A percentile compares a stretch with the other conserved stretches of the same genome.
These are phyloP conservation scores for Goniozus legneri DNA, from an alignment of 1,140 invertebrate genomes.

Conservation along the genomic window DNA sequence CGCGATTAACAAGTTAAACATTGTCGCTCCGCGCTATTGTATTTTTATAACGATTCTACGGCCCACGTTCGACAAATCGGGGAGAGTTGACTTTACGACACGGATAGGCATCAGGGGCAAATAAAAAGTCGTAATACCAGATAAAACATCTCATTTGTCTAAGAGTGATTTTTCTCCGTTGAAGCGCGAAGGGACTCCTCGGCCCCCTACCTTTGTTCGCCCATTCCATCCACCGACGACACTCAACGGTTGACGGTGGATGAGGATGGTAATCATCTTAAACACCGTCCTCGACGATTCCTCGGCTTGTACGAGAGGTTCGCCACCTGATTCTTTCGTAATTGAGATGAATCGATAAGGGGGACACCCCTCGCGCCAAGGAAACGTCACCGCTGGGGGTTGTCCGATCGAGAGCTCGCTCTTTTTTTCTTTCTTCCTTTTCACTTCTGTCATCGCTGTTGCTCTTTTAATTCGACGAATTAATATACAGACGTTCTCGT, in stretches of 20 bases:
- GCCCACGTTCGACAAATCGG: no score
- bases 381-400: not conserved
- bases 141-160: slow-evolving; percentile 54
- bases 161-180: slow-evolving; percentile 45
- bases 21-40: no score
- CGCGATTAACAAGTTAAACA: slow-evolving; percentile 50
- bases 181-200: no score
- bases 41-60: no score
- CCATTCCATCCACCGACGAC: not conserved
- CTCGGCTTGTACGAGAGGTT: slow-evolving; percentile 13
- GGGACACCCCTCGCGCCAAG: slow-evolving; percentile 7
- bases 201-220: no score
- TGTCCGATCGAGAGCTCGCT: slow-evolving; percentile 1
- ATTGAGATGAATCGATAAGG: slow-evolving; percentile 43
- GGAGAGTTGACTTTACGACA: slow-evolving; percentile 40
- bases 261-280: slow-evolving; percentile 50
- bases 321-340: slow-evolving; percentile 44
- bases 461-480: slow-evolving; percentile 25
- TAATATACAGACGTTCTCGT: slow-evolving; percentile 10
- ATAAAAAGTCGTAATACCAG: slow-evolving; percentile 50
- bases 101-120: slow-evolving; percentile 36
- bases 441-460: no score
- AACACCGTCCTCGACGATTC: slow-evolving; percentile 40
- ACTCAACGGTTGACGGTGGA: slow-evolving; percentile 11
- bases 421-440: slow-evolving; percentile 2